These are phyloP conservation scores for Harpalus rubripes DNA, from an alignment of 2,888 invertebrate species.

Conservation along the genomic window DNA sequence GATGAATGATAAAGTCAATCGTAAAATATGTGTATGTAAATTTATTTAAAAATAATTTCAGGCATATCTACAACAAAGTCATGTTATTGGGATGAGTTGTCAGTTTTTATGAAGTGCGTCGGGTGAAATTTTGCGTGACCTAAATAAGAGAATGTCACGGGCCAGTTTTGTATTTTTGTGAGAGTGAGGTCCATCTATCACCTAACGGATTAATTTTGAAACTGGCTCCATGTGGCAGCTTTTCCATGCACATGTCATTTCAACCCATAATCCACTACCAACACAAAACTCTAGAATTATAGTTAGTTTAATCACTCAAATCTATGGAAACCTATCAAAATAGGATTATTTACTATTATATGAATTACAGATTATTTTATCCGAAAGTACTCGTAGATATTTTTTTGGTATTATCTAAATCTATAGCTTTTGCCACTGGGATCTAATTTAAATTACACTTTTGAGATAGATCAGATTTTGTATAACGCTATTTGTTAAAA, in stretches of 20 bases:
- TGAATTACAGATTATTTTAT: too few species aligned
- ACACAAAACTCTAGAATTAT: not conserved
- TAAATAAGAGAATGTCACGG: not conserved
- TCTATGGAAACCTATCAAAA: not conserved
- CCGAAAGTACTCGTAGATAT: too few species aligned
- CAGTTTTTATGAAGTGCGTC: not conserved
- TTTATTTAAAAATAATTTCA: not conserved
- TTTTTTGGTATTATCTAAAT: too few species aligned
- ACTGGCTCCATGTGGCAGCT: not conserved
- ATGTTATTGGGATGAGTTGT: not conserved
- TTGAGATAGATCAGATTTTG: too few species aligned
- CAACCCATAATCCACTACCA: not conserved
- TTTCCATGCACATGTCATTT: constrained; percentile 1
- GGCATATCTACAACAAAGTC: not conserved
- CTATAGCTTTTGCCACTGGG: too few species aligned
- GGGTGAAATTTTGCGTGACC: not conserved
- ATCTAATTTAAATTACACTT: too few species aligned
- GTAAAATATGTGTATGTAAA: not conserved
- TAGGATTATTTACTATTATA: not conserved
- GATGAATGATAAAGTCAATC: not conserved
- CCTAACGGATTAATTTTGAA: not conserved
- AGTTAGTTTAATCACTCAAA: not conserved
- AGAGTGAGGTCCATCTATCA: not conserved
- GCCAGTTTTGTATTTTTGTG: not conserved
- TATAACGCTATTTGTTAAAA: too few species aligned